Base-by-base conservation (phyloP, 2,113 vertebrate genomes). In the Chaenogobius annularis region DNA sequence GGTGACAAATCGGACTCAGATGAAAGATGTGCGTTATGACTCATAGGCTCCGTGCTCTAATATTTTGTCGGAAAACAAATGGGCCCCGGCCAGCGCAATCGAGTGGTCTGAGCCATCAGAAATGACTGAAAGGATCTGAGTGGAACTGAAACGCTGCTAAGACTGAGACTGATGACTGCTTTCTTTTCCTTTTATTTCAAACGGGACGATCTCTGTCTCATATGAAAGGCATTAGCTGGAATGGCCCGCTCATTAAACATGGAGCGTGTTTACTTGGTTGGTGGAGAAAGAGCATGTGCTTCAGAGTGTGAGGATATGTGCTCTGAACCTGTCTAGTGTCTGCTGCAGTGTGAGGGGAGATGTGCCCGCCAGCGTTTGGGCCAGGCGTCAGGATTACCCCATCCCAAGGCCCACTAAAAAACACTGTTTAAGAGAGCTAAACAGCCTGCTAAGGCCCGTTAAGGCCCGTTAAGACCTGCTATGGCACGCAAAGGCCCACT, bases 161-260 rank as follows among this genome's bases (percentile, higher is more conserved):
- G 74, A 75, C 78, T 83, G 79, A 84, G 79, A 84, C 69, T 66
- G 84, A 87, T 77, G 79, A 61, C 74, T 80, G 73, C 70, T 80
- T 74, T 46, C 44, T 46, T 5, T 48, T 55, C 43, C 50, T 72
- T 44, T 26, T 62, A 44, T 44, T 58, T 83, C 55, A 56, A 85
- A 85, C 73, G 76, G 69, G 70, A 85, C 79, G 77, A 85, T 81
- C 80, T 83, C 78, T 78, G 67, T 82, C 78, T 86, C 90, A 88
- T 75, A 85, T 91, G 90, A 85, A 66, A 89, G 84, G 82, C 80
- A 91, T 91, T 89, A 90, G 85, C 14, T 31, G 44, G 69, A 87
- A 85, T 77, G 87, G 83, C 77, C 69, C 50, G 79, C 69, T 82
- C 79, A 82, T 91, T 89, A 89, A 85, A 85, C 88, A 80, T 84